These are phyloP conservation scores for Phalacrocorax aristotelis DNA, from an alignment of 2,113 vertebrate species.

Conservation along the genomic window DNA sequence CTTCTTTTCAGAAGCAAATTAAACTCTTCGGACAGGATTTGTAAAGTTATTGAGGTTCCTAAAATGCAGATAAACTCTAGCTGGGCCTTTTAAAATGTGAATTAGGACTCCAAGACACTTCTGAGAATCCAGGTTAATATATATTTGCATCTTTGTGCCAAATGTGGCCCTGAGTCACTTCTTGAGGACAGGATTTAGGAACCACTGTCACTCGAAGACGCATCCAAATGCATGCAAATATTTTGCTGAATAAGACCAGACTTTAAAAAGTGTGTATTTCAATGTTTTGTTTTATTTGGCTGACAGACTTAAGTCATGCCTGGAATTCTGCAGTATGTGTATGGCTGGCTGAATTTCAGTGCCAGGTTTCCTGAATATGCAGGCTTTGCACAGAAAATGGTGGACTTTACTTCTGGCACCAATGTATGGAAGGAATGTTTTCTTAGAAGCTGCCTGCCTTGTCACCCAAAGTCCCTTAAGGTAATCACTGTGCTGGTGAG, in stretches of 20 bases:
- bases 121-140: neutral
- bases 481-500: neutral
- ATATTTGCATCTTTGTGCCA: neutral
- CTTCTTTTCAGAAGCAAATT: conserved; percentile 16
- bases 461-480: neutral
- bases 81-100: neutral
- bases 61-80: neutral
- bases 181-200: neutral
- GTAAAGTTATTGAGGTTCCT: neutral
- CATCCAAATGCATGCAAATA: neutral
- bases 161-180: neutral
- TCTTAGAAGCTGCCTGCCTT: neutral
- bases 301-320: neutral
- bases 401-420: neutral
- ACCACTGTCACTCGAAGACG: neutral
- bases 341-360: neutral
- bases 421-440: neutral
- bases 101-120: neutral
- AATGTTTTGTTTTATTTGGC: neutral
- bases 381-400: neutral
- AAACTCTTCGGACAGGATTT: neutral
- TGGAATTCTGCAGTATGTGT: neutral
- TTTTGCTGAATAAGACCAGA: neutral
- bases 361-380: fast-evolving
- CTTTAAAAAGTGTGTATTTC: neutral